Evolutionary conservation across 2,113 vertebrate genomes (phyloP).

Genomic region (Rattus rattus): DNA sequence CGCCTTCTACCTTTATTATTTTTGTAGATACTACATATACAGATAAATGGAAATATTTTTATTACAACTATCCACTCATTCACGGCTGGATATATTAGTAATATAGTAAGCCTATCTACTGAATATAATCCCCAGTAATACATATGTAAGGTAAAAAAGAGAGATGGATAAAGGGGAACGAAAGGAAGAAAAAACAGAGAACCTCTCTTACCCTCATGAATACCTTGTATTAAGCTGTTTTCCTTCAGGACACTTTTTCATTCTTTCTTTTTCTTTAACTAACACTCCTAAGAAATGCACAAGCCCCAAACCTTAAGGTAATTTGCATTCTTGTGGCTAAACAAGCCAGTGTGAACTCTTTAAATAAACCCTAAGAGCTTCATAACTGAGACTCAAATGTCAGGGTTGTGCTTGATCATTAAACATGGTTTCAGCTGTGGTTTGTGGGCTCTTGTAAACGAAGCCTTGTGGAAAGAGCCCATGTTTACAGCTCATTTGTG

Average conservation of each 20-base stretch:
- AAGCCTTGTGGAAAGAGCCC: constrained; percentile 6
- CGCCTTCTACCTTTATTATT: background rate
- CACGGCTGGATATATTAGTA: background rate
- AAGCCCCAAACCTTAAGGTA: background rate
- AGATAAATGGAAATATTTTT: background rate
- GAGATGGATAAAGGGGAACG: fast-evolving
- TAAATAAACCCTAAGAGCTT: constrained; percentile 50
- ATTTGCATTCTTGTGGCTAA: constrained; percentile 63
- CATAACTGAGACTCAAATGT: background rate
- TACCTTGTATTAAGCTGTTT: background rate
- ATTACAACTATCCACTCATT: background rate
- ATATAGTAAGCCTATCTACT: background rate
- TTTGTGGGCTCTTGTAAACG: constrained; percentile 35
- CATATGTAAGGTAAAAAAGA: too few species aligned
- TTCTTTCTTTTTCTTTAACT: background rate
- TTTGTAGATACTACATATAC: background rate
- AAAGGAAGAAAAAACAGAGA: background rate
- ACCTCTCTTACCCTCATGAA: background rate
- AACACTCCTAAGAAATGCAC: constrained; percentile 14
- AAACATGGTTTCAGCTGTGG: constrained; percentile 32
- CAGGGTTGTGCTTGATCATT: constrained; percentile 5
- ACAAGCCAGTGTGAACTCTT: constrained; percentile 42
- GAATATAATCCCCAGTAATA: background rate
- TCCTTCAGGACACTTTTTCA: background rate
- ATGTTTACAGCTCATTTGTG: constrained; percentile 27